Percentiles rank a stretch among this genome's conserved stretches.
phyloP scores from a whole-genome alignment of 1,140 invertebrate species.

The Limonius californicus region DNA sequence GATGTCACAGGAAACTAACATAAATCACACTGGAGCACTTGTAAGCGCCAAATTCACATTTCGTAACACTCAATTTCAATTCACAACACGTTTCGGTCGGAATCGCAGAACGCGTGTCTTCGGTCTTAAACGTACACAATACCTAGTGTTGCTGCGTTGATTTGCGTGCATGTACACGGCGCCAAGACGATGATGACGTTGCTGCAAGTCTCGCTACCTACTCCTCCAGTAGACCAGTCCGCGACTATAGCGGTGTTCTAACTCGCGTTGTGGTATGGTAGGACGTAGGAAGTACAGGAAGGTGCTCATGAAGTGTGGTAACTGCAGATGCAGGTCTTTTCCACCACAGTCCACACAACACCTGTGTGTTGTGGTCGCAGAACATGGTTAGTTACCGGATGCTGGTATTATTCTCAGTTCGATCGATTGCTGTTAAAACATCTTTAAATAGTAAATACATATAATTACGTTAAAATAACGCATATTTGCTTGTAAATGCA shows the following conservation, averaged over 20 bases:
- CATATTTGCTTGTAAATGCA: no score
- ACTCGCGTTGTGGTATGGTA: background rate
- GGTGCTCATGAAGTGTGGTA: background rate
- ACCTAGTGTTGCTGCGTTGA: background rate
- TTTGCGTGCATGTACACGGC: background rate
- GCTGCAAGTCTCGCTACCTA: conserved; percentile 1
- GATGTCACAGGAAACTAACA: no score
- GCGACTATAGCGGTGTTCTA: background rate
- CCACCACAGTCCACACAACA: no score
- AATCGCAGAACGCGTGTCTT: background rate
- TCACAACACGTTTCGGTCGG: background rate
- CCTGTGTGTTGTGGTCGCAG: no score
- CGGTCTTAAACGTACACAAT: background rate
- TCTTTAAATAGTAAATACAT: no score
- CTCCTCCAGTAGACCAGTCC: background rate
- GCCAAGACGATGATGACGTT: background rate
- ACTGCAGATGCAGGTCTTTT: background rate
- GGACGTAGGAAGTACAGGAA: conserved; percentile 1
- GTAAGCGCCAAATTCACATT: background rate
- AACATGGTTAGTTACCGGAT: no score
- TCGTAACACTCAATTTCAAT: background rate
- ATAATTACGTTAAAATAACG: no score
- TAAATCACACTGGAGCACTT: background rate
- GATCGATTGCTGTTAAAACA: no score
- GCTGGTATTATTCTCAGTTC: no score